Evolutionary conservation across 2,113 vertebrate genomes (phyloP).

Genomic region (Anoplopoma fimbria): DNA sequence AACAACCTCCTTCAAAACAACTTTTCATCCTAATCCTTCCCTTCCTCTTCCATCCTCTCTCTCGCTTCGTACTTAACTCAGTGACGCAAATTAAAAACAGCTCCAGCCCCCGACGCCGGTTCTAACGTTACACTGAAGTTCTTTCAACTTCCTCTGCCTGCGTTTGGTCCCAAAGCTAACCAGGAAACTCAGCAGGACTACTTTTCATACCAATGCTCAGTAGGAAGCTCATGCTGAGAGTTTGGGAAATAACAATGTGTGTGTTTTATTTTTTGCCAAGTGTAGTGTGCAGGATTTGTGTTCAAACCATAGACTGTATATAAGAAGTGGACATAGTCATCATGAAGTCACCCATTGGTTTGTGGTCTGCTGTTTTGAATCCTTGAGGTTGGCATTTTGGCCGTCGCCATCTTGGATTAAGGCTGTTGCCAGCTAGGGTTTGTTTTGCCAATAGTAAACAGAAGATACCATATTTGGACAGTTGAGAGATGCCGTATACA

Average conservation of each 20-base stretch:
- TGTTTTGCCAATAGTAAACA: too few relatives aligned
- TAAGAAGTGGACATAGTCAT: too few relatives aligned
- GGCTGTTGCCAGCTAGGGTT: too few relatives aligned
- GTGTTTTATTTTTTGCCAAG: neutral
- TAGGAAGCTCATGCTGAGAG: conserved; percentile 49
- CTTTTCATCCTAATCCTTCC: conserved; percentile 35
- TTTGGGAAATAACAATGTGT: conserved; percentile 47
- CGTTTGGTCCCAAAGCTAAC: conserved; percentile 42
- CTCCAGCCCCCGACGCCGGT: neutral
- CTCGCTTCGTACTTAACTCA: conserved; percentile 19
- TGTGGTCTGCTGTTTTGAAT: too few relatives aligned
- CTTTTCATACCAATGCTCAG: conserved; percentile 44
- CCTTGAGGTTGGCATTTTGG: too few relatives aligned
- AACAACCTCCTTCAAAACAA: conserved; percentile 61
- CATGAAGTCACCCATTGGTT: too few relatives aligned
- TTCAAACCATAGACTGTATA: neutral
- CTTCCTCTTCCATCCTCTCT: conserved; percentile 1
- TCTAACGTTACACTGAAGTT: conserved; percentile 57
- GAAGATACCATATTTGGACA: too few relatives aligned
- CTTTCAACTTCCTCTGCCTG: conserved; percentile 38
- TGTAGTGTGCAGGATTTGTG: neutral
- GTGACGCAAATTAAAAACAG: conserved; percentile 60
- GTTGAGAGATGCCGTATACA: too few relatives aligned
- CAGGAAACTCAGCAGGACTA: conserved; percentile 56
- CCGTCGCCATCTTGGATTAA: too few relatives aligned